Conservation (phyloP, 2,888 invertebrate species). For the Mythimna lalbum region DNA sequence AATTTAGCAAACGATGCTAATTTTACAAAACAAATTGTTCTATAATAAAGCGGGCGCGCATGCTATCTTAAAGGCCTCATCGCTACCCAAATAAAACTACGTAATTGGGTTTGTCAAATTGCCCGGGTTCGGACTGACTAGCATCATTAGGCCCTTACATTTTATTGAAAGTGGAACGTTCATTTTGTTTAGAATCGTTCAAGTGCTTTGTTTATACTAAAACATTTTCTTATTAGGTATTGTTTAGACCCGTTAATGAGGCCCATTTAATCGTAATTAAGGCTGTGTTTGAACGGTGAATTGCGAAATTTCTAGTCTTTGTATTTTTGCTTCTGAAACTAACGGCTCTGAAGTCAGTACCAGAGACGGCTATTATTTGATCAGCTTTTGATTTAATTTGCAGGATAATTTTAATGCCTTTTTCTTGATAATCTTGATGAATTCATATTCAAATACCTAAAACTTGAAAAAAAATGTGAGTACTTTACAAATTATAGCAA, state of each 20-base stretch:
- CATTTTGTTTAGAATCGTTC: slow-evolving; percentile 64
- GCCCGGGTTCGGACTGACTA: slow-evolving; percentile 68
- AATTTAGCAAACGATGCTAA: slow-evolving; percentile 42
- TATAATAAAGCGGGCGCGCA: slow-evolving; percentile 43
- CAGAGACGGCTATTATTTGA: neutral
- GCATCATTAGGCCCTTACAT: slow-evolving; percentile 72
- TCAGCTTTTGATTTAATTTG: neutral
- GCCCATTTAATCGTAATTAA: slow-evolving; percentile 62
- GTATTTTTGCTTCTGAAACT: slow-evolving; percentile 26
- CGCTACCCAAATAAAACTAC: slow-evolving; percentile 73
- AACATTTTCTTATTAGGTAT: slow-evolving; percentile 64
- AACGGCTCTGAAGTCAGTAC: slow-evolving; percentile 2
- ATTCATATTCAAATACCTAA: neutral
- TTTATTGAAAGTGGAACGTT: slow-evolving; percentile 70
- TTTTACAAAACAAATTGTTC: slow-evolving; percentile 55
- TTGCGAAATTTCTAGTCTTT: slow-evolving; percentile 44
- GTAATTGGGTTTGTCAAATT: slow-evolving; percentile 78
- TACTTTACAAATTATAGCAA: neutral
- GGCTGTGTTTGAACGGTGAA: slow-evolving; percentile 40
- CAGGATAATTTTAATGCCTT: neutral
- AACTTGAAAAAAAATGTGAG: neutral
- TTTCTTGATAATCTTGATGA: neutral
- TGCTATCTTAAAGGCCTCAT: slow-evolving; percentile 62
- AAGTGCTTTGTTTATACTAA: slow-evolving; percentile 62
- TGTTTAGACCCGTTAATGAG: slow-evolving; percentile 57